Evolutionary conservation across 2,888 invertebrate genomes (phyloP).

Genomic region (Drosophila diplacantha): DNA sequence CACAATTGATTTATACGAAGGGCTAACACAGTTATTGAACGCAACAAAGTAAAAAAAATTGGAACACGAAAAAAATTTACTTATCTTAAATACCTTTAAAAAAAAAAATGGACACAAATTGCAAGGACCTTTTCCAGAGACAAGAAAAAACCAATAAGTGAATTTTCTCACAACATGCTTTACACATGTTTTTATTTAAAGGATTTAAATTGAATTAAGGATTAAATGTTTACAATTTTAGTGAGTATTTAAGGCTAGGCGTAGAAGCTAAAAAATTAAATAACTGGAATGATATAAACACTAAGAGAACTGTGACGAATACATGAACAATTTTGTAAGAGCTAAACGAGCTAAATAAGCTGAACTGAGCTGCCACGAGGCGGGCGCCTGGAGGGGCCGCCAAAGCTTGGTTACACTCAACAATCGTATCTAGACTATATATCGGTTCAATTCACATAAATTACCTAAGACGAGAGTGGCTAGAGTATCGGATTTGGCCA

Average conservation of each 20-base stretch:
- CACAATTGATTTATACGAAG: conserved; percentile 50
- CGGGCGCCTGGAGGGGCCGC: conserved; percentile 29
- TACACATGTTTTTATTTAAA: conserved; percentile 31
- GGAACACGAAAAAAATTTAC: not conserved
- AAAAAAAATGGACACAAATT: not conserved
- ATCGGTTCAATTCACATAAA: conserved; percentile 39
- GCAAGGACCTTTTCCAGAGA: not conserved
- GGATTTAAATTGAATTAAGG: conserved; percentile 12
- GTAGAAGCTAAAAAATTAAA: conserved; percentile 53
- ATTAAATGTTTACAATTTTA: conserved; percentile 32
- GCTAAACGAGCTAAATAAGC: conserved; percentile 25
- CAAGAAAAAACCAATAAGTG: not conserved
- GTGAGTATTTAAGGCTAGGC: conserved; percentile 57
- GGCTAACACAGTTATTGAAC: conserved; percentile 25
- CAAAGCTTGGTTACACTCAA: conserved; percentile 57
- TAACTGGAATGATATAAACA: conserved; percentile 59
- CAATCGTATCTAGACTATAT: conserved; percentile 27
- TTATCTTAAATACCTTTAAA: not conserved
- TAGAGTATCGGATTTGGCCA: conserved; percentile 41
- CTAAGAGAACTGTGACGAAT: conserved; percentile 33
- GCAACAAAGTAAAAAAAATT: not conserved
- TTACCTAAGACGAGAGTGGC: conserved; percentile 38
- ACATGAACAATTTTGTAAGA: conserved; percentile 47
- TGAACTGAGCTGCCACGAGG: conserved; percentile 26
- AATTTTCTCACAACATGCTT: conserved; percentile 14